Evolutionary conservation across 2,797 vertebrate species (phyloP).

Genomic region (Hypotaenidia okinawae): DNA sequence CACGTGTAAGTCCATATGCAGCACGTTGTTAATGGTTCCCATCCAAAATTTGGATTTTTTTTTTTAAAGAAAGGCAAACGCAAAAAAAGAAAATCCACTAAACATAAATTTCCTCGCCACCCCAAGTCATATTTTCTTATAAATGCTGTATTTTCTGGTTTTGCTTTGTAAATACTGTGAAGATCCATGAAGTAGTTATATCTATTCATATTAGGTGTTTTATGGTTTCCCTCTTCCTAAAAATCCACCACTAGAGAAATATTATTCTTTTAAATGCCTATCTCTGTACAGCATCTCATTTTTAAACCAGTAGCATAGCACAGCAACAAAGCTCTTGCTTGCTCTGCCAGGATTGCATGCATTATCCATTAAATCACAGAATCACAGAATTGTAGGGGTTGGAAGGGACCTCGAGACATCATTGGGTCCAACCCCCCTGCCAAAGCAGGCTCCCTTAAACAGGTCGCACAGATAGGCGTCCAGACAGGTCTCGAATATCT

Average conservation of each 20-base stretch:
- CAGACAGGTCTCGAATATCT: too few species aligned
- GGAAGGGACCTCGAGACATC: too few species aligned
- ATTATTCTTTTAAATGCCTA: not conserved
- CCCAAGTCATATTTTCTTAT: not conserved
- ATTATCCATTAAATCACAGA: not conserved
- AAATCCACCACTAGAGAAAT: not conserved
- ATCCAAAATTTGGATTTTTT: not conserved
- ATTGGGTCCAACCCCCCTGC: too few species aligned
- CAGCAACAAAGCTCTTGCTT: not conserved
- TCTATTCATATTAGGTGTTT: not conserved
- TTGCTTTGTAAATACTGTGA: not conserved
- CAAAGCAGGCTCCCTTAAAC: too few species aligned
- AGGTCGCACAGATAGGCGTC: too few species aligned
- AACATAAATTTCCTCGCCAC: not conserved
- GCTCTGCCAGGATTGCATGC: not conserved
- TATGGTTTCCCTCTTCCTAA: not conserved
- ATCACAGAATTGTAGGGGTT: too few species aligned
- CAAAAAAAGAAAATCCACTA: not conserved
- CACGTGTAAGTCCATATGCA: too few species aligned
- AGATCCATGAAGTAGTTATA: not conserved
- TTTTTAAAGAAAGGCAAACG: not conserved
- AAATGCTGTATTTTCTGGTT: constrained; percentile 37
- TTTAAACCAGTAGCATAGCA: not conserved
- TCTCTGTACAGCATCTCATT: not conserved
- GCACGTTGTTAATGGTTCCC: too few species aligned